Percentiles rank a stretch among this genome's conserved stretches.
Conservation (phyloP, 1,140 invertebrate genomes). For the Tetragnatha versicolor region DNA sequence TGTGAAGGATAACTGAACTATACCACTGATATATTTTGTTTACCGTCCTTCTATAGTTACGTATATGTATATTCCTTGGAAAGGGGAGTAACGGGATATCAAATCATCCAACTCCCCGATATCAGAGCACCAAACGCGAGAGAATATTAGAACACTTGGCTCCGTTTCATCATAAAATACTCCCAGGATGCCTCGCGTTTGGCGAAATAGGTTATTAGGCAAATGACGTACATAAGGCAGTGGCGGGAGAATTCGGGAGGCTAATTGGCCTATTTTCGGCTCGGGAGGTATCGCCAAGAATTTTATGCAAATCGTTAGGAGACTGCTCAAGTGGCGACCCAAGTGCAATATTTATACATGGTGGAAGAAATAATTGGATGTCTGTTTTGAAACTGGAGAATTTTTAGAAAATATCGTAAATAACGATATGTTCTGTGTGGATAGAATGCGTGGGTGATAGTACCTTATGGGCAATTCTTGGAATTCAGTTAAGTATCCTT, state of each 20-base stretch:
- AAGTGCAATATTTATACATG: too few species aligned
- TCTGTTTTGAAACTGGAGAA: too few species aligned
- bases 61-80: not conserved
- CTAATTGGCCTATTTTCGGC: conserved; percentile 29
- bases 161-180: conserved; percentile 26
- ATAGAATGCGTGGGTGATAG: too few species aligned
- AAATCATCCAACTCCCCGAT: not conserved
- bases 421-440: too few species aligned
- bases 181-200: conserved; percentile 14
- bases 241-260: not conserved
- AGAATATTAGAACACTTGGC: conserved; percentile 8
- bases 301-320: conserved; percentile 35
- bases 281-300: conserved; percentile 4
- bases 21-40: too few species aligned
- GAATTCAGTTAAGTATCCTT: too few species aligned
- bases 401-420: too few species aligned
- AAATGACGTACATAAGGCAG: conserved; percentile 15
- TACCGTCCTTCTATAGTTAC: too few species aligned
- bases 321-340: too few species aligned
- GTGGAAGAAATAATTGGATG: too few species aligned
- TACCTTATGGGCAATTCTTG: too few species aligned
- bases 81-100: not conserved
- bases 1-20: too few species aligned
- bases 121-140: not conserved
- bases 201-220: conserved; percentile 18